Evolutionary conservation across 2,797 vertebrate species (phyloP), one percentile per base, ranked within the genome.

Genomic region (Agapornis canus): DNA sequence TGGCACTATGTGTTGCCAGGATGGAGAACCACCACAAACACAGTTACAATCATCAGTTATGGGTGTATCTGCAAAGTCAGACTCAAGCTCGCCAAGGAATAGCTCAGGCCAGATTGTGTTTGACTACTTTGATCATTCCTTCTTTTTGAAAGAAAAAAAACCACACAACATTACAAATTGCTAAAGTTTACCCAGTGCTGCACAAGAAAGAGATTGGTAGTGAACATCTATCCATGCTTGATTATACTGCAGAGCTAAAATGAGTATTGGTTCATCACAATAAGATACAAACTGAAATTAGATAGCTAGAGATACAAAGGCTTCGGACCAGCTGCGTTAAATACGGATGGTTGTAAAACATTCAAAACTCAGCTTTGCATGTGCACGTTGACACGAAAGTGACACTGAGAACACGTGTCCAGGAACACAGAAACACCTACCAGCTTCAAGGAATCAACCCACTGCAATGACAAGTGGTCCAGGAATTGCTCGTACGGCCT

Each of bases 131-230:
- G 85, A 86, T 78, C 69, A 21, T 86, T 93, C 82, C 75, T 70
- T 78, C 78, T 86, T 82, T 96, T 93, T 73, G 49, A 75, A 95
- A 49, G 49, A 42, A 86, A 89, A 89, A 89, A 75, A 78, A 72
- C 20, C 61, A 81, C 70, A 88, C 65, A 81, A 92, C 61, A 72
- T 45, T 86, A 88, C 79, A 91, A 96, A 95, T 93, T 80, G 90
- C 95, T 96, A 32, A 96, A 63, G 95, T 86, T 96, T 94, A 92
- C 84, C 94, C 96, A 96, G 93, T 93, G 86, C 89, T 92, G 73
- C 76, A 85, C 80, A 57, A 95, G 80, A 78, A 77, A 16, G 89
- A 95, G 91, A 86, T 87, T 65, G 94, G 92, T 91, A 94, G 95
- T 96, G 95, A 97, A 90, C 77, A 84, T 61, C 90, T 84, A 93